Percentiles rank a stretch among this genome's conserved stretches.
Conservation (phyloP, 2,113 vertebrate species). For the Chaetops frenatus region DNA sequence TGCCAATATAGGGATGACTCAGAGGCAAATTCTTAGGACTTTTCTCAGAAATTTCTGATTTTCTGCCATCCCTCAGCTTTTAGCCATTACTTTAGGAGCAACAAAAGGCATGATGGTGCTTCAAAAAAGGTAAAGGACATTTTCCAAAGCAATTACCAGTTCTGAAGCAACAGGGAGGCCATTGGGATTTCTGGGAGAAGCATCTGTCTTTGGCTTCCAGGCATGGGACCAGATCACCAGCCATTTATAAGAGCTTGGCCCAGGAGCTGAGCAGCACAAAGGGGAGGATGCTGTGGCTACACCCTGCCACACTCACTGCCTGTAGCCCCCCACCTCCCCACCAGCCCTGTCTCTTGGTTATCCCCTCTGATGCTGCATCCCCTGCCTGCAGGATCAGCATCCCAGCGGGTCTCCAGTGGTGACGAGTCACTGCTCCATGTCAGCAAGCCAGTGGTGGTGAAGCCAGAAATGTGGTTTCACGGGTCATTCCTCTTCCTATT, state of each 20-base stretch:
- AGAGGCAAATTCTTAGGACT: not conserved
- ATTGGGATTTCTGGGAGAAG: not conserved
- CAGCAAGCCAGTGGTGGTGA: not conserved
- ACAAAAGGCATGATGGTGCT: not conserved
- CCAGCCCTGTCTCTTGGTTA: not conserved
- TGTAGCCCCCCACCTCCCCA: not conserved
- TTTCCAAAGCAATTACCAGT: not conserved
- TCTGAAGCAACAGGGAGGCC: not conserved
- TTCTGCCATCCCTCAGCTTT: not conserved
- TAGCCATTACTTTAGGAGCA: not conserved
- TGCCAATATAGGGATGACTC: not conserved
- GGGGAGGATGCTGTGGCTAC: not conserved
- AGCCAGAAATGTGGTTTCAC: not conserved
- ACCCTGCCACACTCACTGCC: not conserved
- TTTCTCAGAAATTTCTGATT: not conserved
- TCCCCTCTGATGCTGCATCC: not conserved
- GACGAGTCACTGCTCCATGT: accelerated
- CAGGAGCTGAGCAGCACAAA: not conserved
- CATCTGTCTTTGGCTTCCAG: not conserved
- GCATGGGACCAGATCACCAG: not conserved
- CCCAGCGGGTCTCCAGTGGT: accelerated
- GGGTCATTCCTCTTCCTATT: not conserved
- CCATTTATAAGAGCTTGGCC: not conserved
- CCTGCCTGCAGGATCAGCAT: not conserved
- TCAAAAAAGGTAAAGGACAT: not conserved